Evolutionary conservation across 2,797 vertebrate genomes (phyloP).

Genomic region (Setipinna tenuifilis): DNA sequence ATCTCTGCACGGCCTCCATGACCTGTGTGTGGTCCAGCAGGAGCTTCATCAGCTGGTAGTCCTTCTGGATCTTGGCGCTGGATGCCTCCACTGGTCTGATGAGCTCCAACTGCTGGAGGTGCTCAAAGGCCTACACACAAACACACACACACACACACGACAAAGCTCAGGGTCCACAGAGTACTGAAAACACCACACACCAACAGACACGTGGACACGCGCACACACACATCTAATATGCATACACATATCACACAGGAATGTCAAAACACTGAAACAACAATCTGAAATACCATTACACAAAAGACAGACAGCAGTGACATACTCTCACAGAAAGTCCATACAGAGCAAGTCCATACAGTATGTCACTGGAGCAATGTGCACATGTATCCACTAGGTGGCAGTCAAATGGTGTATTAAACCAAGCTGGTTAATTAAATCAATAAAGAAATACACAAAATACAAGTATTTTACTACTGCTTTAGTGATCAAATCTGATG

Average conservation of each 20-base stretch:
- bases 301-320: neutral
- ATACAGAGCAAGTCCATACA: no score
- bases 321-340: no score
- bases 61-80: slow-evolving; percentile 78
- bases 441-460: neutral
- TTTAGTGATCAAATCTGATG: no score
- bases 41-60: slow-evolving; percentile 87
- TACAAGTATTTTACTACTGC: neutral
- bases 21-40: slow-evolving; percentile 90
- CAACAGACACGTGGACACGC: neutral
- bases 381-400: slow-evolving; percentile 39
- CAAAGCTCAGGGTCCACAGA: neutral
- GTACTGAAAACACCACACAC: neutral
- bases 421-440: neutral
- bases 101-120: slow-evolving; percentile 85
- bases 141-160: neutral
- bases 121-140: slow-evolving; percentile 82
- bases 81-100: slow-evolving; percentile 79
- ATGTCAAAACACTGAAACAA: neutral
- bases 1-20: slow-evolving; percentile 91
- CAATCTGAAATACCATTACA: neutral
- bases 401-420: slow-evolving; percentile 16
- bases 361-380: neutral
- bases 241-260: neutral
- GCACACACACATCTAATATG: neutral